Evolutionary conservation across 2,888 invertebrate species (phyloP).

Genomic region (Arctia plantaginis): DNA sequence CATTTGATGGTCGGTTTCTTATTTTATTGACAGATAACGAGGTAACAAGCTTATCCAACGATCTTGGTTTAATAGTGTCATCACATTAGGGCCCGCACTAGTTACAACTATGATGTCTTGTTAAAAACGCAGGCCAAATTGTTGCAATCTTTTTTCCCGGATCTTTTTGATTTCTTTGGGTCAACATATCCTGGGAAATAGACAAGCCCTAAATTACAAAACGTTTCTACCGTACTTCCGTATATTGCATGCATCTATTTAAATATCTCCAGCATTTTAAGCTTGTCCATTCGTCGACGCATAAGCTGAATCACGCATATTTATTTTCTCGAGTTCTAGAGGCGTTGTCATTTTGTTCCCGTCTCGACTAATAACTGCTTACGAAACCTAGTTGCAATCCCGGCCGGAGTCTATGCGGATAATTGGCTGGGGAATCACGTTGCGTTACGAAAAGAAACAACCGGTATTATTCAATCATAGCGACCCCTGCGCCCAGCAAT

Average conservation of each 20-base stretch:
- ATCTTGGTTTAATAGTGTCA: background rate
- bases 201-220: too few relatives aligned
- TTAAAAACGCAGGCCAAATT: background rate
- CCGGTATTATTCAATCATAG: slow-evolving; percentile 71
- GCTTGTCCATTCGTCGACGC: background rate
- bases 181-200: background rate
- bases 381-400: background rate
- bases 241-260: too few relatives aligned
- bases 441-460: slow-evolving; percentile 57
- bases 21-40: background rate
- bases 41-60: background rate
- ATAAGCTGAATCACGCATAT: background rate
- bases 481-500: slow-evolving; percentile 65
- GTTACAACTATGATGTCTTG: background rate
- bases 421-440: slow-evolving; percentile 45
- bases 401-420: background rate
- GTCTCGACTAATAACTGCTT: too few relatives aligned
- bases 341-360: too few relatives aligned
- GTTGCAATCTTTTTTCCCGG: background rate
- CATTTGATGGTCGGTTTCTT: too few relatives aligned
- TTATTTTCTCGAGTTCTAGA: background rate
- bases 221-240: too few relatives aligned
- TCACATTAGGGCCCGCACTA: background rate
- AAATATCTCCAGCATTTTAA: background rate
- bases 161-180: background rate